Conservation (phyloP, 2,797 vertebrate species). For the Catostomus latipinnis region DNA sequence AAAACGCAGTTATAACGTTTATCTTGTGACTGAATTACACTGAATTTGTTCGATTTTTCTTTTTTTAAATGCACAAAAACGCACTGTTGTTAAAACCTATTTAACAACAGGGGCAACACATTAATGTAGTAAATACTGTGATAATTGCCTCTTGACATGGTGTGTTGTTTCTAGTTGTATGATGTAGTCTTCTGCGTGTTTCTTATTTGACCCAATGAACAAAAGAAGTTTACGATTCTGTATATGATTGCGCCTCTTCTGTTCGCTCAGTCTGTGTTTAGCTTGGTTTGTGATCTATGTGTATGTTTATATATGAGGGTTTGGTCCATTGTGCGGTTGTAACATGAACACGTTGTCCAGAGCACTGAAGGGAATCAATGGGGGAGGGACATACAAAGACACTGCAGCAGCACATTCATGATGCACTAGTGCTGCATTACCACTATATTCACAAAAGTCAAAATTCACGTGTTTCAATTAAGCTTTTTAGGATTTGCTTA, state of each 20-base stretch:
- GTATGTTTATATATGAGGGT: background rate
- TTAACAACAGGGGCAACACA: background rate
- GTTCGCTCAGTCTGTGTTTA: background rate
- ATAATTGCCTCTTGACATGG: background rate
- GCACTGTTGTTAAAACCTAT: too few species aligned
- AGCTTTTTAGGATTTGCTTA: too few species aligned
- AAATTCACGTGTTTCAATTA: background rate
- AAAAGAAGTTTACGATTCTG: background rate
- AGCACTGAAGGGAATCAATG: slow-evolving; percentile 42
- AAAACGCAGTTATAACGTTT: background rate
- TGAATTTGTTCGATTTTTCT: too few species aligned
- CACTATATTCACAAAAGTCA: background rate
- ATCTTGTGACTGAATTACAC: too few species aligned
- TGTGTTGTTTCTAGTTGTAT: background rate
- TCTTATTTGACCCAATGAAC: background rate
- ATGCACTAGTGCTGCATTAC: background rate
- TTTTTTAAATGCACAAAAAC: too few species aligned
- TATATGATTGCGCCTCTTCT: too few species aligned
- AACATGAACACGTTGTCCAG: slow-evolving; percentile 55
- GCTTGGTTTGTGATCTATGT: background rate
- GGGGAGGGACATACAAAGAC: slow-evolving; percentile 51
- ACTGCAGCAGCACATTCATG: background rate
- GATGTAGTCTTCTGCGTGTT: background rate
- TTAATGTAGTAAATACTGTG: background rate
- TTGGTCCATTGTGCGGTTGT: slow-evolving; percentile 46